Evolutionary conservation across 2,113 vertebrate genomes (phyloP).

Genomic region (Orcinus orca): DNA sequence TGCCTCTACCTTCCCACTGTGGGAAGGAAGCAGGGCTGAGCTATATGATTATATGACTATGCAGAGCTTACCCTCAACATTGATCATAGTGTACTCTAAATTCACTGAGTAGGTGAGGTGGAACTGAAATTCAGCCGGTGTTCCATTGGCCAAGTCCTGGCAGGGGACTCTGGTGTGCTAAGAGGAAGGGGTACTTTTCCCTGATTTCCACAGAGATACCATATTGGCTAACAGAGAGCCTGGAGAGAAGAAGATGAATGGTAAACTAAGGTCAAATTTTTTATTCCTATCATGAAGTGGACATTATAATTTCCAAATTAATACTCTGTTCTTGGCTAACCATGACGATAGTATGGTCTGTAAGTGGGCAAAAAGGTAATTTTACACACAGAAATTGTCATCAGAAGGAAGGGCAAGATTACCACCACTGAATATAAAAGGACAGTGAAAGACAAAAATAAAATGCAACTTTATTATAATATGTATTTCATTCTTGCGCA

Average conservation of each 20-base stretch:
- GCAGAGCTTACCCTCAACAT: neutral
- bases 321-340: neutral
- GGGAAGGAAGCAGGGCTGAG: neutral
- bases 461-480: neutral
- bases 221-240: neutral
- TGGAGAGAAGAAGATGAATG: neutral
- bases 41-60: neutral
- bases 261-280: neutral
- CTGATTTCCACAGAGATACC: neutral
- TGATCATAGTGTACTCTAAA: neutral
- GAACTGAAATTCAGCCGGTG: neutral
- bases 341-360: neutral
- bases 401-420: neutral
- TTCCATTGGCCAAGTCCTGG: neutral
- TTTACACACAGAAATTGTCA: neutral
- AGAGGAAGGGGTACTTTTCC: neutral
- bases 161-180: neutral
- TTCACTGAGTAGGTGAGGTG: neutral
- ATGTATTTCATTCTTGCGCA: neutral
- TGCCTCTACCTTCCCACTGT: rapidly evolving
- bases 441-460: neutral
- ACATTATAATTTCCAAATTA: neutral
- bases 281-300: neutral
- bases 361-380: neutral
- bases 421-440: neutral